These are phyloP conservation scores for Diarsia rubi DNA, from an alignment of 2,888 invertebrate species.

Conservation along the genomic window DNA sequence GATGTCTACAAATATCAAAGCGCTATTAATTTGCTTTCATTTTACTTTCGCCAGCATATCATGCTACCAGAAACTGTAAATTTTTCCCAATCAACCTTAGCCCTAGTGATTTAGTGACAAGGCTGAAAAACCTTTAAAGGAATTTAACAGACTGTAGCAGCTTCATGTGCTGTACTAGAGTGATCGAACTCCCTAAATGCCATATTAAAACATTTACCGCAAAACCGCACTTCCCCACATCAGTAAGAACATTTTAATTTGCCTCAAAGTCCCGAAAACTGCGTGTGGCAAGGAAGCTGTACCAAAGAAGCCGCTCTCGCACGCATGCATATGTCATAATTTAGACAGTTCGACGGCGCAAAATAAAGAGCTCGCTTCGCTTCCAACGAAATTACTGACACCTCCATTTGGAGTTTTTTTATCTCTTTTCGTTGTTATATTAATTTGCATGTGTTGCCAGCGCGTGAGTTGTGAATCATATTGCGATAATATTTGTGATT, in stretches of 20 bases:
- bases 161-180: no score
- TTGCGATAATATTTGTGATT: constrained; percentile 1
- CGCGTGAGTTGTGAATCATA: constrained; percentile 57
- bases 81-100: no score
- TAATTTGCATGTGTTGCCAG: constrained; percentile 62
- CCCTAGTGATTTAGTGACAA: no score
- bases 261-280: constrained; percentile 48
- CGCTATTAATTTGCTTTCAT: neutral
- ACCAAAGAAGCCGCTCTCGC: constrained; percentile 54
- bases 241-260: constrained; percentile 50
- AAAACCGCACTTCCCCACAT: neutral
- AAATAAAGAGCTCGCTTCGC: constrained; percentile 65
- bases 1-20: neutral
- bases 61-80: no score
- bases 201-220: neutral
- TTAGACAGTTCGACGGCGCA: constrained; percentile 63
- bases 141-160: no score
- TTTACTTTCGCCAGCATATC: neutral
- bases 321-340: constrained; percentile 71
- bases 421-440: constrained; percentile 45
- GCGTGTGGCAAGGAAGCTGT: constrained; percentile 69
- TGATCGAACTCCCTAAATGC: neutral
- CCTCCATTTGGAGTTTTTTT: constrained; percentile 58
- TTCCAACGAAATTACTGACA: constrained; percentile 70
- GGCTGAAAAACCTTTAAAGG: no score